Conservation (phyloP, 1,140 invertebrate genomes). For the Riptortus pedestris region DNA sequence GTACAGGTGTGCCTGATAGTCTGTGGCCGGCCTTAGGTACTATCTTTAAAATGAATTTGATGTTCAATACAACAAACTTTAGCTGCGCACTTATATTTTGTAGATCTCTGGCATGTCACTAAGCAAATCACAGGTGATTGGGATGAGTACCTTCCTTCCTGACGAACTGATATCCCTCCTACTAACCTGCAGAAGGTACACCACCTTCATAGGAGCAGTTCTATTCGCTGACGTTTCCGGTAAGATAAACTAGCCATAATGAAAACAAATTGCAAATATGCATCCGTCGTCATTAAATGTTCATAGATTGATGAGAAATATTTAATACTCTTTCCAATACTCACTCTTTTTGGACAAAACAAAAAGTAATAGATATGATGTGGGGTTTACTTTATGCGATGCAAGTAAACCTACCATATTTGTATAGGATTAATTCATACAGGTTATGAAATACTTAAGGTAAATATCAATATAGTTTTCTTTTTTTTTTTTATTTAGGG, state of each 20-base stretch:
- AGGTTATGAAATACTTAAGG: too few species aligned
- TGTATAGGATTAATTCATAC: too few species aligned
- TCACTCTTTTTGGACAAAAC: background rate
- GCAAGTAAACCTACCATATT: background rate
- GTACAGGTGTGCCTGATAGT: too few species aligned
- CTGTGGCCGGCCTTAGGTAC: too few species aligned
- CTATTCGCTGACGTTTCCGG: background rate
- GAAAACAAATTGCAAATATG: background rate
- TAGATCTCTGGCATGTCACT: background rate
- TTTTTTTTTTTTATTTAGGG: too few species aligned
- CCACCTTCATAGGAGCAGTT: background rate
- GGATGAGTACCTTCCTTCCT: background rate
- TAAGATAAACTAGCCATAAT: background rate
- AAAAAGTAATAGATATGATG: background rate
- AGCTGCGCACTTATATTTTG: too few species aligned
- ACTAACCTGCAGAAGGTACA: background rate
- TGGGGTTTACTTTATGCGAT: background rate
- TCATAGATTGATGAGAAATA: background rate
- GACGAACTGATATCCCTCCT: background rate
- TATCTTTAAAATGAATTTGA: too few species aligned
- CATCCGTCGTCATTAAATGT: background rate
- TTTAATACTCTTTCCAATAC: background rate
- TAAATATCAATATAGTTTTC: too few species aligned
- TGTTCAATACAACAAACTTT: too few species aligned
- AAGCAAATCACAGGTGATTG: background rate